Conservation (phyloP, 1,140 invertebrate species). For the Drosophila parabipectinata region DNA sequence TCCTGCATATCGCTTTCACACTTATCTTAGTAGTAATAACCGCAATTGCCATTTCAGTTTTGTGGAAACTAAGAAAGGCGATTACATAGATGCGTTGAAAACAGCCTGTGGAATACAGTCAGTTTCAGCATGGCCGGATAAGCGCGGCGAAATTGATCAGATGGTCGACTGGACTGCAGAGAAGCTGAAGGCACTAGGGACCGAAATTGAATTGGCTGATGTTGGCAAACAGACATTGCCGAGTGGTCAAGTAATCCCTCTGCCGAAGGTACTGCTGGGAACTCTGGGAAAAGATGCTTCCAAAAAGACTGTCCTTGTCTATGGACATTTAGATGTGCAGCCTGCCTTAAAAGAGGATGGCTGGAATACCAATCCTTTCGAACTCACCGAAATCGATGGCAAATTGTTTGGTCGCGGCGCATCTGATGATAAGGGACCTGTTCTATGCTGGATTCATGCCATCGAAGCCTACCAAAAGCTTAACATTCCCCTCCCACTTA, state of each 20-base stretch:
- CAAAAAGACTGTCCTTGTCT: slow-evolving; percentile 96
- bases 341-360: slow-evolving; percentile 96
- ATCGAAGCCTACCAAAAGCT: slow-evolving; percentile 94
- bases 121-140: slow-evolving; percentile 92
- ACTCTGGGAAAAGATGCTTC: slow-evolving; percentile 92
- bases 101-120: slow-evolving; percentile 97
- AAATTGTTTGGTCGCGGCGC: slow-evolving; percentile 97
- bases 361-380: slow-evolving; percentile 98
- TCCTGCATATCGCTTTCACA: slow-evolving; percentile 14
- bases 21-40: slow-evolving; percentile 30
- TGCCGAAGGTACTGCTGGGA: slow-evolving; percentile 96
- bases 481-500: slow-evolving; percentile 92
- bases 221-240: slow-evolving; percentile 91
- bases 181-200: slow-evolving; percentile 91
- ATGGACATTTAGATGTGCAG: slow-evolving; percentile 99
- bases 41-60: slow-evolving; percentile 57
- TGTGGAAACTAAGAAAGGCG: slow-evolving; percentile 60
- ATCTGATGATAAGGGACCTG: slow-evolving; percentile 97
- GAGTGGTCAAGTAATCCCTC: slow-evolving; percentile 89
- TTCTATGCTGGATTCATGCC: slow-evolving; percentile 97
- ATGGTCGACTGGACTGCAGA: slow-evolving; percentile 91
- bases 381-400: slow-evolving; percentile 93
- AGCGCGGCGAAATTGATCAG: slow-evolving; percentile 84
- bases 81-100: slow-evolving; percentile 91
- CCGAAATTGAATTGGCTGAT: slow-evolving; percentile 90